A percentile compares a stretch with the other conserved stretches of the same genome.
Evolutionary conservation across 2,888 invertebrate species (phyloP).

Genomic region (Tubulanus polymorphus): DNA sequence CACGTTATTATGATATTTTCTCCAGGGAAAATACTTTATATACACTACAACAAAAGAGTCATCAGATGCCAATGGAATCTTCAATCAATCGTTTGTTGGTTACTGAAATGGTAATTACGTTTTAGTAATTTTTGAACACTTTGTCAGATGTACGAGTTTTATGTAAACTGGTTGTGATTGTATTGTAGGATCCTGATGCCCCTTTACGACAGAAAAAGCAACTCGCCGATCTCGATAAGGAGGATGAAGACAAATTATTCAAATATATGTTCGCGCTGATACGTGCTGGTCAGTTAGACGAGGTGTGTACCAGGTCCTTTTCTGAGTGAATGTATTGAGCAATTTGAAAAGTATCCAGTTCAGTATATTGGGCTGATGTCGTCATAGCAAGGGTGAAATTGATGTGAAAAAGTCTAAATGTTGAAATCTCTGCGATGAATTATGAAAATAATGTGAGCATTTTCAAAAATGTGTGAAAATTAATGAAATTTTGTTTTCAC

Average conservation of each 20-base stretch:
- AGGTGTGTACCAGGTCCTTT: slow-evolving; percentile 55
- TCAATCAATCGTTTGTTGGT: slow-evolving; percentile 32
- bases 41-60: slow-evolving; percentile 63
- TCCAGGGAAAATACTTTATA: slow-evolving; percentile 80
- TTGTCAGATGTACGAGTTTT: neutral
- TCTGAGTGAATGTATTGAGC: too few relatives aligned
- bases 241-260: slow-evolving; percentile 67
- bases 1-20: slow-evolving; percentile 6
- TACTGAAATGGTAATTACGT: slow-evolving; percentile 40
- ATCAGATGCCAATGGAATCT: slow-evolving; percentile 20
- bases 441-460: too few relatives aligned
- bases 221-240: slow-evolving; percentile 78
- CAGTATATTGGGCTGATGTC: too few relatives aligned
- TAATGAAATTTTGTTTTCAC: neutral
- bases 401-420: too few relatives aligned
- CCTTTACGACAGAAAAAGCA: slow-evolving; percentile 72
- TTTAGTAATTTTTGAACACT: neutral
- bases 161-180: neutral
- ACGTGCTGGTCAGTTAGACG: slow-evolving; percentile 79
- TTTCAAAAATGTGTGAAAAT: too few relatives aligned
- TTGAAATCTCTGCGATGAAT: too few relatives aligned
- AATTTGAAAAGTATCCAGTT: too few relatives aligned
- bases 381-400: too few relatives aligned
- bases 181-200: slow-evolving; percentile 78
- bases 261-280: slow-evolving; percentile 70